phyloP scores from a whole-genome alignment of 2,797 vertebrate species.

The Myripristis murdjan region DNA sequence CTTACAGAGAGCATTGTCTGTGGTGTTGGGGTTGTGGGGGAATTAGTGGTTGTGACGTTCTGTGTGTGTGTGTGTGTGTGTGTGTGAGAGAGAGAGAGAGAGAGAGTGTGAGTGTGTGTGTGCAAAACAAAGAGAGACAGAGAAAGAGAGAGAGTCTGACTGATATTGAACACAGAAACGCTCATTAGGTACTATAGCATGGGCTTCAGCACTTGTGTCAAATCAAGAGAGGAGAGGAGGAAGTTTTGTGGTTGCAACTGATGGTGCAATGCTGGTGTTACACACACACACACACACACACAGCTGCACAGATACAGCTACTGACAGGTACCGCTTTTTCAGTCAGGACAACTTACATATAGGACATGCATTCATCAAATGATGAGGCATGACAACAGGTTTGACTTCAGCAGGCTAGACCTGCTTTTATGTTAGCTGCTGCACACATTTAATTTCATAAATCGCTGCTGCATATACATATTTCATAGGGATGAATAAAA shows the following conservation, averaged over 20 bases:
- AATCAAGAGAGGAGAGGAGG: slow-evolving; percentile 50
- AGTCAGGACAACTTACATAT: no score
- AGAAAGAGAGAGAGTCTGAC: background rate
- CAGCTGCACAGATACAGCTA: no score
- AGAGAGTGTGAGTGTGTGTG: background rate
- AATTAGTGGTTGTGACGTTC: no score
- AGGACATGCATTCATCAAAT: no score
- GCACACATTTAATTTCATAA: no score
- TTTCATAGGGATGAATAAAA: no score
- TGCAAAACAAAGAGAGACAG: slow-evolving; percentile 4
- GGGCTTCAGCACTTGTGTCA: slow-evolving; percentile 54
- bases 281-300: no score
- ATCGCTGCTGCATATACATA: no score
- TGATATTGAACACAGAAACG: slow-evolving; percentile 67
- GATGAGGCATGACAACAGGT: no score
- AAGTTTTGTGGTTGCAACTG: slow-evolving; percentile 71
- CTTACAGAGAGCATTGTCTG: slow-evolving; percentile 16
- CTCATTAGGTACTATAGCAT: slow-evolving; percentile 69
- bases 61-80: slow-evolving; percentile 8
- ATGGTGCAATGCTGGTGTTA: slow-evolving; percentile 1
- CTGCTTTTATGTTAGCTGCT: no score
- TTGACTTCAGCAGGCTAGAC: no score
- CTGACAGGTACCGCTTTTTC: no score
- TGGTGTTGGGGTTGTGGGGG: slow-evolving; percentile 1
- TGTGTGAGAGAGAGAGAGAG: slow-evolving; percentile 3